A percentile compares a stretch with the other conserved stretches of the same genome.
Evolutionary conservation across 2,113 vertebrate species (phyloP).

Genomic region (Saguinus imperator): DNA sequence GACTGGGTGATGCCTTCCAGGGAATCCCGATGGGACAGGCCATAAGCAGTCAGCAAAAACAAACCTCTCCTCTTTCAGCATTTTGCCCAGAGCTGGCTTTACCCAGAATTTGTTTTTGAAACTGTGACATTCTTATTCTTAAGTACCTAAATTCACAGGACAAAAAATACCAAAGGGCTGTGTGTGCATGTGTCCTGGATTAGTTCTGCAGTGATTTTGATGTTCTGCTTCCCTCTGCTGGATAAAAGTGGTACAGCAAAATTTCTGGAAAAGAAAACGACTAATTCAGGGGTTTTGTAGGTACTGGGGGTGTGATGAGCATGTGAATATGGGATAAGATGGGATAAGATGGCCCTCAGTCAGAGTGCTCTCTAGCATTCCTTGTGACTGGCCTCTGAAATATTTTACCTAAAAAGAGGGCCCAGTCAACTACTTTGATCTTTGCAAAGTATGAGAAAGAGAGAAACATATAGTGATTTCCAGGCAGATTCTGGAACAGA

Average conservation of each 20-base stretch:
- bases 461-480: background rate
- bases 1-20: background rate
- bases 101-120: conserved; percentile 20
- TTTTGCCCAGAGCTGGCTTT: background rate
- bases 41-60: background rate
- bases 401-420: background rate
- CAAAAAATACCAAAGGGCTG: background rate
- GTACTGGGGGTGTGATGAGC: background rate
- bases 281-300: background rate
- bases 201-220: background rate
- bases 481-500: background rate
- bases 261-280: background rate
- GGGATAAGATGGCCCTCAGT: background rate
- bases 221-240: background rate
- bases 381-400: background rate
- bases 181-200: background rate
- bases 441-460: background rate
- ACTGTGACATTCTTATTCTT: background rate
- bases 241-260: background rate
- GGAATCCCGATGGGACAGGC: background rate
- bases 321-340: background rate
- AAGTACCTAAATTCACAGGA: background rate
- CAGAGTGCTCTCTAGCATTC: background rate
- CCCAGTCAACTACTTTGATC: background rate
- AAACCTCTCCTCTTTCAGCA: background rate